phyloP scores from a whole-genome alignment of 2,888 invertebrate species.

The Xestobium rufovillosum region DNA sequence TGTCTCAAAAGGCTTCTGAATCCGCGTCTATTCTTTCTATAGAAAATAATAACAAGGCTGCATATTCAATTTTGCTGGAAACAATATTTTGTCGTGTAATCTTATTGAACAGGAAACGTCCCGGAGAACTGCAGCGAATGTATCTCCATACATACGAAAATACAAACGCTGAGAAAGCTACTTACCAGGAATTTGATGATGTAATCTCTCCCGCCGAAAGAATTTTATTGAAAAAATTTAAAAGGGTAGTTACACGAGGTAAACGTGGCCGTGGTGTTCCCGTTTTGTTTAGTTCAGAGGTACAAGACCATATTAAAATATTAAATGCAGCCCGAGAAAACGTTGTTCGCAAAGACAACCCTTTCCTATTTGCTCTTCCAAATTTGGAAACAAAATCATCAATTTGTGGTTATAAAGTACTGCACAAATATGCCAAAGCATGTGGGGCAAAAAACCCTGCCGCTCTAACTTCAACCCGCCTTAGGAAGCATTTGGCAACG shows the following conservation, averaged over 20 bases:
- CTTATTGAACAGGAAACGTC: slow-evolving; percentile 9
- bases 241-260: slow-evolving; percentile 26
- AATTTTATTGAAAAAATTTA: slow-evolving; percentile 25
- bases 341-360: slow-evolving; percentile 8
- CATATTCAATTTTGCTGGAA: slow-evolving; percentile 16
- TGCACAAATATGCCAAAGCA: slow-evolving; percentile 21
- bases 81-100: slow-evolving; percentile 24
- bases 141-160: slow-evolving; percentile 15
- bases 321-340: slow-evolving; percentile 12
- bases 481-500: slow-evolving; percentile 29
- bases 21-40: slow-evolving; percentile 2
- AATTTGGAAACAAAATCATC: slow-evolving; percentile 5
- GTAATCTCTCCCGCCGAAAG: slow-evolving; percentile 23
- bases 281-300: slow-evolving; percentile 24
- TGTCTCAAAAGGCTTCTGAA: neutral
- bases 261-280: slow-evolving; percentile 26
- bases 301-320: slow-evolving; percentile 22
- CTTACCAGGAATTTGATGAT: slow-evolving; percentile 25
- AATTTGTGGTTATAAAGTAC: slow-evolving; percentile 24
- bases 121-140: slow-evolving; percentile 21
- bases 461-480: slow-evolving; percentile 24
- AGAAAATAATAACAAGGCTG: slow-evolving; percentile 9
- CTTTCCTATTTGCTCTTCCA: slow-evolving; percentile 17
- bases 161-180: slow-evolving; percentile 6
- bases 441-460: slow-evolving; percentile 24